These are phyloP conservation scores for Caenorhabditis elegans DNA, from an alignment of 1,140 invertebrate genomes.

Conservation along the genomic window DNA sequence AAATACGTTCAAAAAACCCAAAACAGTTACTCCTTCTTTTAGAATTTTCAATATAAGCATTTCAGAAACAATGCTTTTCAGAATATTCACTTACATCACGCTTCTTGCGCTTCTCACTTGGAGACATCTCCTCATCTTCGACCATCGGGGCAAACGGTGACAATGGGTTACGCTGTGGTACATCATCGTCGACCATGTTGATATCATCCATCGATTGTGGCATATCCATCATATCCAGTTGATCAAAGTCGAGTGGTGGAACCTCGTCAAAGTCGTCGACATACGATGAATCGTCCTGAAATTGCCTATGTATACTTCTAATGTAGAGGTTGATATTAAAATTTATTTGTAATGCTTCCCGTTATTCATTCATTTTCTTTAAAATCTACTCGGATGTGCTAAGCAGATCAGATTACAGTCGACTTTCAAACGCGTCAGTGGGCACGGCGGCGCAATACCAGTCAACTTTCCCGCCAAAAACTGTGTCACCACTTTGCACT, in stretches of 20 bases:
- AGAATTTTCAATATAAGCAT: no score
- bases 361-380: not conserved
- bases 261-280: not conserved
- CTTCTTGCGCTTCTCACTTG: not conserved
- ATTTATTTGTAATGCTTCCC: no score
- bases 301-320: no score
- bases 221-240: not conserved
- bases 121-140: not conserved
- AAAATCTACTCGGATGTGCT: not conserved
- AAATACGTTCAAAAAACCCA: no score
- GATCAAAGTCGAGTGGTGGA: not conserved
- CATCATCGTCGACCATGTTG: not conserved
- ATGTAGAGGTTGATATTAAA: no score
- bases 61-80: no score
- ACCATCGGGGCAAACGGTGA: not conserved
- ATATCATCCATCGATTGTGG: constrained; percentile 3
- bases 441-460: not conserved
- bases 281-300: not conserved
- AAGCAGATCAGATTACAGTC: constrained; percentile 17
- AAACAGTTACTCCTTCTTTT: no score
- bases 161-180: not conserved
- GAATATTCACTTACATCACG: not conserved
- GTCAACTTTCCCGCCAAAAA: constrained; percentile 3
- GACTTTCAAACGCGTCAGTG: constrained; percentile 12
- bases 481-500: constrained; percentile 19